Conservation (phyloP, 2,113 vertebrate genomes). For the Natator depressus region DNA sequence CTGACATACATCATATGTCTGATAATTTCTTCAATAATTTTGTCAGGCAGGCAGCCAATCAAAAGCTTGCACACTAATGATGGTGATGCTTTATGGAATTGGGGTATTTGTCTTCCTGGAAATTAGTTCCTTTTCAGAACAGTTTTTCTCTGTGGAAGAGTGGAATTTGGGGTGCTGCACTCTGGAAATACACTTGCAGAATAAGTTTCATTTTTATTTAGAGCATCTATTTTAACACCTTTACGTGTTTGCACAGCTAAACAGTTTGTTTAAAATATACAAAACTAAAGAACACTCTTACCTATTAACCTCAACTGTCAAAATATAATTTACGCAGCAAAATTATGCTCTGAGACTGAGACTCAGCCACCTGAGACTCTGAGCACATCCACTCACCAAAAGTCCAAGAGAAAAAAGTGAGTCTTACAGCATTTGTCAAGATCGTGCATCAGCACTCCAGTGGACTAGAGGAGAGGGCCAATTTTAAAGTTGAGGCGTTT, state of each 20-base stretch:
- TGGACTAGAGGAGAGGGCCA: not conserved
- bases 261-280: not conserved
- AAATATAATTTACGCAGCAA: not conserved
- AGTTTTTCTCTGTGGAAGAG: not conserved
- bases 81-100: not conserved
- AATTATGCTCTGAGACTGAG: no score
- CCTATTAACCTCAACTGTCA: not conserved
- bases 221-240: not conserved
- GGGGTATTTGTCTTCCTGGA: slow-evolving; percentile 43
- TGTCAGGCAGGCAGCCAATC: not conserved
- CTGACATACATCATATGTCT: slow-evolving; percentile 45
- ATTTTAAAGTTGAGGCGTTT: not conserved
- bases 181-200: not conserved
- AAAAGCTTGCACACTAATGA: slow-evolving; percentile 31
- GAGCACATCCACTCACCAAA: not conserved
- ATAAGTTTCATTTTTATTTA: not conserved
- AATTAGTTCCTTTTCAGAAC: slow-evolving; percentile 26
- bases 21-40: slow-evolving; percentile 22
- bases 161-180: slow-evolving; percentile 16
- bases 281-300: not conserved
- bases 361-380: not conserved
- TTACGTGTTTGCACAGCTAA: not conserved
- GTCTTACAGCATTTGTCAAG: not conserved
- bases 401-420: not conserved
- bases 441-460: not conserved